A percentile compares a stretch with the other conserved stretches of the same genome.
These are phyloP conservation scores for Brachionus koreanus DNA, from an alignment of 1,140 invertebrate genomes.

Conservation along the genomic window DNA sequence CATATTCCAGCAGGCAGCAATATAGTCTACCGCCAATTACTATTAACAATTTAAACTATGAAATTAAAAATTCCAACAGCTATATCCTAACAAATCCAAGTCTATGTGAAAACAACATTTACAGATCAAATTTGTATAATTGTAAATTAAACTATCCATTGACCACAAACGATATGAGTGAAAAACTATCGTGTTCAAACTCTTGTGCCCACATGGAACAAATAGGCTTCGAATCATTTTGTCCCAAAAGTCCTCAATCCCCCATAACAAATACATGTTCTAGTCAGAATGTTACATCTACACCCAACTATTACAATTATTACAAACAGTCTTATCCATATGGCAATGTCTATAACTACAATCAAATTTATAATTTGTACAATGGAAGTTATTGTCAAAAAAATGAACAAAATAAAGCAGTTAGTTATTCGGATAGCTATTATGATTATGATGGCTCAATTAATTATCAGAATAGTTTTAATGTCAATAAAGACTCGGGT, in stretches of 20 bases:
- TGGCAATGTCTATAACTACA: background rate
- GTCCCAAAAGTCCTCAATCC: background rate
- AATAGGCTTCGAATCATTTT: background rate
- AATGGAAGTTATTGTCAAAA: background rate
- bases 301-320: background rate
- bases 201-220: background rate
- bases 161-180: background rate
- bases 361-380: background rate
- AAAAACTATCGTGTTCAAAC: background rate
- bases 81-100: background rate
- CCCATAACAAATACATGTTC: background rate
- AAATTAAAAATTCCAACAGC: background rate
- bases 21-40: background rate
- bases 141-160: constrained; percentile 17
- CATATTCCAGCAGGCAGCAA: background rate
- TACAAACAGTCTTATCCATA: background rate
- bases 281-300: background rate
- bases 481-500: background rate
- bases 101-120: background rate
- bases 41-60: constrained; percentile 21
- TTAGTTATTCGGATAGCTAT: background rate
- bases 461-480: background rate
- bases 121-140: background rate
- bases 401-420: background rate
- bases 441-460: background rate